Base-by-base conservation (phyloP, 2,888 invertebrate genomes). In the Torymus texanus region DNA sequence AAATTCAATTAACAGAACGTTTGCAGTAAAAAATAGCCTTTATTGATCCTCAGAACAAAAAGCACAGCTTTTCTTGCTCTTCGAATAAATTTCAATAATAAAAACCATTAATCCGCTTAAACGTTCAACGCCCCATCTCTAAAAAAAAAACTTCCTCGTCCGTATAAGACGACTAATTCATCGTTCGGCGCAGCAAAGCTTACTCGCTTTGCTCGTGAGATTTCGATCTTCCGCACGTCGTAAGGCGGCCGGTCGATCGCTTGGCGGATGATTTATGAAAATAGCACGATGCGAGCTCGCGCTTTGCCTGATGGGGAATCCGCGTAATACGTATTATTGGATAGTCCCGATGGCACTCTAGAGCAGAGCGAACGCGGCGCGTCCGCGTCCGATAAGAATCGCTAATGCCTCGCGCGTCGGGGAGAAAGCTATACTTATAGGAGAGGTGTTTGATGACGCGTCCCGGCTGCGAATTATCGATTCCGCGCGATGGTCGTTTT, bases 241-340 rank as follows among this genome's bases (percentile, higher is more conserved):
- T 63, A n/a, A 41, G n/a, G 41, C 41, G 21, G 13, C 16, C 50
- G 16, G 14, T n/a, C 10, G 62, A 11, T 16, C 16, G 24, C 29
- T 21, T 3, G 51, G 16, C 16, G 18, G 51, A 21, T 70, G 70
- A 70, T 70, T 71, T 59, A 71, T 71, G 70, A 59, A 71, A 71
- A 71, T 71, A 14, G 59, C 70, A 59, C 50, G 70, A 50, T 18
- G 29, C 21, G 29, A 21, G n/a, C 24, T 55, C 67, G 14, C 16
- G 8, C n/a, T n/a, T 2, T n/a, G 21, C 21, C 21, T 66, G 66
- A 66, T 53, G 53, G 53, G 53, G 66, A 71, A 51, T 21, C 16
- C 68, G 29, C 56, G 56, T 16, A 71, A 71, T 59, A 71, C 70
- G 66, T 66, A 53, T 66, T 66, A 66, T 53, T 53, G 51, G 66